Percentiles rank a stretch among this genome's conserved stretches.
Evolutionary conservation across 2,113 vertebrate genomes (phyloP).

Genomic region (Gulo gulo): DNA sequence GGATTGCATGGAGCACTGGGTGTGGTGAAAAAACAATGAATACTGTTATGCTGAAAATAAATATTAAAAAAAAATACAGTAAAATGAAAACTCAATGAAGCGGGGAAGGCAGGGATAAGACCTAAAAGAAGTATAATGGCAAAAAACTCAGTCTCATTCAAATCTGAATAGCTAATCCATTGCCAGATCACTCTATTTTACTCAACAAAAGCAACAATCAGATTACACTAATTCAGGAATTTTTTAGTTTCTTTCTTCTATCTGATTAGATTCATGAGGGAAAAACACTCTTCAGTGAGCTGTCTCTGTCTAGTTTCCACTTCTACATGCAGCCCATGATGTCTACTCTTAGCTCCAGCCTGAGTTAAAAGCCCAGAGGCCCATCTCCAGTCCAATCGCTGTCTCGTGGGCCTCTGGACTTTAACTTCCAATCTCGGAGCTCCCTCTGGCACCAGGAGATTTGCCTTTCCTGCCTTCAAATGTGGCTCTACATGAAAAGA

Average conservation of each 20-base stretch:
- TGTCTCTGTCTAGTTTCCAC: not conserved
- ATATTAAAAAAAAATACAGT: constrained; percentile 6
- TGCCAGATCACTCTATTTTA: not conserved
- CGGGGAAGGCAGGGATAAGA: not conserved
- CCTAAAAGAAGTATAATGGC: not conserved
- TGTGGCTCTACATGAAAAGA: not conserved
- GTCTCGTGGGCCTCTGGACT: not conserved
- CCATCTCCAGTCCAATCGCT: not conserved
- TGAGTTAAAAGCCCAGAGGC: not conserved
- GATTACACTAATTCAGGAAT: not conserved
- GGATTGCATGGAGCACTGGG: no score
- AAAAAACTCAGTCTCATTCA: not conserved
- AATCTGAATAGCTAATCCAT: not conserved
- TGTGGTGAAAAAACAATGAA: no score
- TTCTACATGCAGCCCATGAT: not conserved
- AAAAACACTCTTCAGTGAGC: not conserved
- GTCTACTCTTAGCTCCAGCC: not conserved
- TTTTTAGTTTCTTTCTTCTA: not conserved
- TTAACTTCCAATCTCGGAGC: not conserved
- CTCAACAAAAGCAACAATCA: not conserved
- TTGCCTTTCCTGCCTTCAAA: not conserved
- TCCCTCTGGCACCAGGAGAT: not conserved
- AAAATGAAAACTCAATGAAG: not conserved
- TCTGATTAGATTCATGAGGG: not conserved
- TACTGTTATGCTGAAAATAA: no score